These are phyloP conservation scores for Myrmecophaga tridactyla DNA, from an alignment of 2,113 vertebrate species.

Conservation along the genomic window DNA sequence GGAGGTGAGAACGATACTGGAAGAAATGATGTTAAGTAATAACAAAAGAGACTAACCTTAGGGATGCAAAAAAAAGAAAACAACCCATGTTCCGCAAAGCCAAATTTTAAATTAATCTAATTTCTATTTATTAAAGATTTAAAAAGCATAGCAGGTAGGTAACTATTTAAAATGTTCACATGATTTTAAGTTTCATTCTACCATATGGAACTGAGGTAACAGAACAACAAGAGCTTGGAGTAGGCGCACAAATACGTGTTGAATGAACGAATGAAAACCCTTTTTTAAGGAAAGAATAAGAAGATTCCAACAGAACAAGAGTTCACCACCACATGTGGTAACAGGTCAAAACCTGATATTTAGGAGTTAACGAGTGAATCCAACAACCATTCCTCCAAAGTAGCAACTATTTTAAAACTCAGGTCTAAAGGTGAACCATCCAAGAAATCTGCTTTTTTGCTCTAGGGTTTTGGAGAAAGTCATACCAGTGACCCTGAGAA, in stretches of 20 bases:
- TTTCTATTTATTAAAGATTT: slow-evolving; percentile 60
- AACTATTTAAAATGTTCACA: not conserved
- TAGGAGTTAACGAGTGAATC: not conserved
- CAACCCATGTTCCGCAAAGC: not conserved
- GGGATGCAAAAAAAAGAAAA: not conserved
- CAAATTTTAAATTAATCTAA: slow-evolving; percentile 52
- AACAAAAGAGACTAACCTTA: not conserved
- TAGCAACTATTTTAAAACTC: slow-evolving; percentile 19
- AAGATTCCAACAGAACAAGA: not conserved
- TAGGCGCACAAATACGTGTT: not conserved
- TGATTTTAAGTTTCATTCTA: not conserved
- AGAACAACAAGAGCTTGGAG: not conserved
- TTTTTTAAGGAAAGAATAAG: not conserved
- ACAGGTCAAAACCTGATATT: not conserved
- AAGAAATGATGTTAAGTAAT: slow-evolving; percentile 3
- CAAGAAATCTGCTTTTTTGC: not conserved
- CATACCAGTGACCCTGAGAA: not conserved
- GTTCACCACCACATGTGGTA: not conserved
- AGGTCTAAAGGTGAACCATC: not conserved
- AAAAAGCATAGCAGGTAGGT: slow-evolving; percentile 35
- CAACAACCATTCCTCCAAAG: not conserved
- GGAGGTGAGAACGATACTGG: not conserved
- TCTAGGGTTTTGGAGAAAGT: not conserved
- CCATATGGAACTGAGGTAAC: not conserved
- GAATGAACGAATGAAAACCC: not conserved